Conservation (phyloP, 2,113 vertebrate genomes). For the Hiodon alosoides region DNA sequence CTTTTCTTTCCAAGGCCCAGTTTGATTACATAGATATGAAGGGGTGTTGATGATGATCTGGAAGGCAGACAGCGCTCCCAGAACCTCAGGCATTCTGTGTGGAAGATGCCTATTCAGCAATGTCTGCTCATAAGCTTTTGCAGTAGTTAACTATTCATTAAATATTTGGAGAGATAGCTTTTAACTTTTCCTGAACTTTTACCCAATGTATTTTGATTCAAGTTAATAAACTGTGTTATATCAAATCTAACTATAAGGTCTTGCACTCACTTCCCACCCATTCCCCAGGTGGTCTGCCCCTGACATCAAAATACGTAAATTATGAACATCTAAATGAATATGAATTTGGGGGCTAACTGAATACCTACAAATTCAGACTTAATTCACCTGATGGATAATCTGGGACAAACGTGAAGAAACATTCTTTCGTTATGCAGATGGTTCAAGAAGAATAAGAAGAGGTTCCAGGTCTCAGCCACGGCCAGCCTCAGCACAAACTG, state of each 20-base stretch:
- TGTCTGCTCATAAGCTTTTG: conserved; percentile 34
- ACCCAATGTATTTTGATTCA: conserved; percentile 2
- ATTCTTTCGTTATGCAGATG: no score
- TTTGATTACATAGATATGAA: conserved; percentile 48
- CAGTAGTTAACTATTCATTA: conserved; percentile 21
- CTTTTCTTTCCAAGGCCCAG: conserved; percentile 51
- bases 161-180: conserved; percentile 36
- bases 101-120: conserved; percentile 43
- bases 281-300: not conserved
- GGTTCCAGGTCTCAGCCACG: no score
- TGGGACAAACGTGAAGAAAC: no score
- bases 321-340: not conserved
- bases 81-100: conserved; percentile 52
- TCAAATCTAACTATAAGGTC: not conserved
- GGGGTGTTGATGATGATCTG: conserved; percentile 51
- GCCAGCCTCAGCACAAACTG: no score
- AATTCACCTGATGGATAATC: not conserved
- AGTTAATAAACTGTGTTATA: not conserved
- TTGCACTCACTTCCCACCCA: no score
- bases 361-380: not conserved
- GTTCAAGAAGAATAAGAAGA: no score
- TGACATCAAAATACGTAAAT: not conserved
- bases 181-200: not conserved
- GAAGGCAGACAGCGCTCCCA: conserved; percentile 42
- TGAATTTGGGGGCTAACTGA: not conserved